Evolutionary conservation across 2,888 invertebrate genomes (phyloP).

Genomic region (Smittia sp.): DNA sequence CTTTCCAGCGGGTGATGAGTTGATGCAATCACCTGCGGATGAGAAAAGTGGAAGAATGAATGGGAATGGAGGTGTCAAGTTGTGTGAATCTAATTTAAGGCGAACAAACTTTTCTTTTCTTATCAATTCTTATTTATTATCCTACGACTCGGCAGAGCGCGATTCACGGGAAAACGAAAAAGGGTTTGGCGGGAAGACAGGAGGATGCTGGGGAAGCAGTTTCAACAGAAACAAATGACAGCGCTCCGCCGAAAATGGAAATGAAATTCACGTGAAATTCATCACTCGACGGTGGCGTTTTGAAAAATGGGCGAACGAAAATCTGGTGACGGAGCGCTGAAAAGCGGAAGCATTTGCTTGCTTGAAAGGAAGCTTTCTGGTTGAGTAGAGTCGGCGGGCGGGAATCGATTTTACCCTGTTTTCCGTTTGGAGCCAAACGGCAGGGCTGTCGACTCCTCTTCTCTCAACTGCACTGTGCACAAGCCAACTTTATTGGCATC

Average conservation of each 20-base stretch:
- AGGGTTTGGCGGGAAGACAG: background rate
- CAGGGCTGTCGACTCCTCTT: background rate
- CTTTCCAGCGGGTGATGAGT: conserved; percentile 71
- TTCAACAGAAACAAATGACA: conserved; percentile 28
- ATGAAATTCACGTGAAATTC: conserved; percentile 25
- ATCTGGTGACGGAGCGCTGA: conserved; percentile 37
- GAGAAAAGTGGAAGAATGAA: conserved; percentile 14
- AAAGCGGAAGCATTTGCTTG: conserved; percentile 19
- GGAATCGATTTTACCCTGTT: background rate
- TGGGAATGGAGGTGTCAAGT: background rate
- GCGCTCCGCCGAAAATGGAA: background rate
- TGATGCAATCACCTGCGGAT: conserved; percentile 66
- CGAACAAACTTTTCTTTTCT: background rate
- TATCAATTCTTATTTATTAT: conserved; percentile 9
- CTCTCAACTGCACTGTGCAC: conserved; percentile 3
- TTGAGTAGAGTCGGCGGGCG: background rate
- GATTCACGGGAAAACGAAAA: too few relatives aligned
- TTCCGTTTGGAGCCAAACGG: background rate
- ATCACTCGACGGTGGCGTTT: conserved; percentile 26
- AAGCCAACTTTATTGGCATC: background rate
- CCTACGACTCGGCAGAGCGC: background rate
- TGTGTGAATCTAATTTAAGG: background rate
- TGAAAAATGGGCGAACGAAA: conserved; percentile 34
- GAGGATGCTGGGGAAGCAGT: background rate
- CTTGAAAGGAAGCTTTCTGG: background rate